These are phyloP conservation scores for Ispidina lecontei DNA, from an alignment of 2,797 vertebrate species.

Conservation along the genomic window DNA sequence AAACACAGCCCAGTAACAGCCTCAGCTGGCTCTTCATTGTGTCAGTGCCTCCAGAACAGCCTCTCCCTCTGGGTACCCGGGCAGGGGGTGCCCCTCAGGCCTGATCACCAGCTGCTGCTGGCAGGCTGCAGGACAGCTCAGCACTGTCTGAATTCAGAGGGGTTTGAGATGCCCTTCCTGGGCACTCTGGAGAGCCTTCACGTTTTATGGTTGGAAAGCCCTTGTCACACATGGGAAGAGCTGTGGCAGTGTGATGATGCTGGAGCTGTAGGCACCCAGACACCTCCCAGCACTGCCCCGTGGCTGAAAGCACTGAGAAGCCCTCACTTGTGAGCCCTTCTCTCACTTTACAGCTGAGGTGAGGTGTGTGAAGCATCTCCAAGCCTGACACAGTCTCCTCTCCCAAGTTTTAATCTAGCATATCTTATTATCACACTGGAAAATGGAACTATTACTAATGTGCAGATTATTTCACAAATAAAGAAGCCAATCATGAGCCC, in stretches of 20 bases:
- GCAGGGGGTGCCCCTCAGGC: constrained; percentile 79
- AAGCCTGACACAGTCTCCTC: background rate
- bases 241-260: background rate
- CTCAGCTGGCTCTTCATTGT: background rate
- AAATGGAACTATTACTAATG: background rate
- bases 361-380: constrained; percentile 45
- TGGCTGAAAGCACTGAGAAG: background rate
- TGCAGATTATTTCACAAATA: background rate
- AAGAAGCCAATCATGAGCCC: background rate
- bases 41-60: background rate
- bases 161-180: constrained; percentile 75
- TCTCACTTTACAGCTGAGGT: constrained; percentile 73
- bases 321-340: background rate
- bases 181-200: constrained; percentile 78
- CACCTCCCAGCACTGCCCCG: background rate
- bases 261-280: background rate
- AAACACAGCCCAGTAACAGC: background rate
- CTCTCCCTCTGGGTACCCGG: background rate
- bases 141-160: constrained; percentile 78
- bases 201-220: background rate
- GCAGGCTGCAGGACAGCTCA: constrained; percentile 80
- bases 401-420: background rate
- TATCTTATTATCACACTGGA: background rate
- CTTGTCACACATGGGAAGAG: background rate
- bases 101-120: constrained; percentile 73